A percentile compares a stretch with the other conserved stretches of the same genome.
phyloP scores from a whole-genome alignment of 2,113 vertebrate genomes.

The Chamaetylas fuelleborni region DNA sequence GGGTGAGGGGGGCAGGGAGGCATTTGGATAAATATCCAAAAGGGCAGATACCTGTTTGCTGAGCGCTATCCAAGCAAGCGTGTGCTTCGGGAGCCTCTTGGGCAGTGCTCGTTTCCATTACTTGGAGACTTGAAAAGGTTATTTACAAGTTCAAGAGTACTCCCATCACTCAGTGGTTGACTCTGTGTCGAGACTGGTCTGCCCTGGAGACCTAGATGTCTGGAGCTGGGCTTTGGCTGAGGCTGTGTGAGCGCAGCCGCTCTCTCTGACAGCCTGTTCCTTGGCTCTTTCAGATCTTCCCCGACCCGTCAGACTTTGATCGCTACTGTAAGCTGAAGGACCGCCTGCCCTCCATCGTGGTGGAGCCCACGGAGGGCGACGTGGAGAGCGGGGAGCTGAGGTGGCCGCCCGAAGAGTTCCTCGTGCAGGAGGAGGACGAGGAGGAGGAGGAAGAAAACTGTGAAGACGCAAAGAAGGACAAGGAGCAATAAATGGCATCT shows the following conservation, averaged over 20 bases:
- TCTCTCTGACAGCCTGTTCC: neutral
- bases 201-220: neutral
- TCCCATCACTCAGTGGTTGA: neutral
- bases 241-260: neutral
- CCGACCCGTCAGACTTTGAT: slow-evolving; percentile 93
- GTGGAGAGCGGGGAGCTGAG: slow-evolving; percentile 96
- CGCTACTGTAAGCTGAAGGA: slow-evolving; percentile 97
- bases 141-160: neutral
- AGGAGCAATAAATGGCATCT: slow-evolving; percentile 77
- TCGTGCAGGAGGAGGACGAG: slow-evolving; percentile 85
- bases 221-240: neutral
- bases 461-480: slow-evolving; percentile 71
- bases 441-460: slow-evolving; percentile 79
- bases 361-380: slow-evolving; percentile 92
- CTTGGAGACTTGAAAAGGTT: neutral
- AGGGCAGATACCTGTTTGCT: neutral
- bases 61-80: neutral
- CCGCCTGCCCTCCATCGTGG: slow-evolving; percentile 94
- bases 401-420: slow-evolving; percentile 95
- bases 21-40: neutral
- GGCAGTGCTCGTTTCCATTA: neutral
- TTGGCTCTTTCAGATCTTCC: slow-evolving; percentile 87
- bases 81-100: neutral
- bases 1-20: neutral
- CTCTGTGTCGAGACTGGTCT: neutral